Conservation (phyloP, 2,797 vertebrate species). For the Craterocephalus amniculus region DNA sequence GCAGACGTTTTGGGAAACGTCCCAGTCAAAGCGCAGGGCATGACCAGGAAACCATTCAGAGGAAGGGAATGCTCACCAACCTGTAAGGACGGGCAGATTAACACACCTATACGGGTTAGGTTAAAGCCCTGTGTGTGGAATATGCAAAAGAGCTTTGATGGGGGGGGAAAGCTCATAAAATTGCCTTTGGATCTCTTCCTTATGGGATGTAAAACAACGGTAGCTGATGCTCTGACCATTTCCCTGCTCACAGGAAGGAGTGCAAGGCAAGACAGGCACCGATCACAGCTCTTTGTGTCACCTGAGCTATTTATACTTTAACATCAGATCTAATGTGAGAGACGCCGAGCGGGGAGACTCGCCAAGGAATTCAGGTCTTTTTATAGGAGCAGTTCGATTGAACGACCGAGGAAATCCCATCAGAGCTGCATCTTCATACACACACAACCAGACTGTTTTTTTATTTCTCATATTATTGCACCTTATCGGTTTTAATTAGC, state of each 20-base stretch:
- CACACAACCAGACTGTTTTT: conserved; percentile 22
- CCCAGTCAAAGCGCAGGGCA: conserved; percentile 44
- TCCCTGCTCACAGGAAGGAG: conserved; percentile 7
- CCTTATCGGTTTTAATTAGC: conserved; percentile 22
- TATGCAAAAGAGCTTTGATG: conserved; percentile 46
- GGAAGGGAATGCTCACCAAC: conserved; percentile 36
- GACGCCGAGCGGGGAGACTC: conserved; percentile 19
- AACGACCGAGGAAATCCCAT: conserved; percentile 34
- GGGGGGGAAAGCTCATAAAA: conserved; percentile 24
- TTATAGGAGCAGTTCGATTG: conserved; percentile 14
- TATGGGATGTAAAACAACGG: conserved; percentile 2
- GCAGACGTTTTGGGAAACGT: conserved; percentile 48
- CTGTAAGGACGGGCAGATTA: conserved; percentile 41
- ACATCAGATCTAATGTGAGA: conserved; percentile 14
- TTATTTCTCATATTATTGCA: conserved; percentile 14
- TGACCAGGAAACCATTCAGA: conserved; percentile 54
- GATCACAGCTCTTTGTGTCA: background rate
- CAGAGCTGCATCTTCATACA: conserved; percentile 14
- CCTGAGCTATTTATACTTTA: conserved; percentile 23
- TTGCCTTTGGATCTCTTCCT: conserved; percentile 8
- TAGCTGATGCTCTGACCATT: conserved; percentile 9
- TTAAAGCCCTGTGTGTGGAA: conserved; percentile 32
- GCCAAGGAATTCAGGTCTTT: conserved; percentile 1
- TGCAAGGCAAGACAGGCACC: conserved; percentile 4
- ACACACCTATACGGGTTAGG: conserved; percentile 59